Evolutionary conservation across 2,888 invertebrate genomes (phyloP).

Genomic region (Pomacea canaliculata): DNA sequence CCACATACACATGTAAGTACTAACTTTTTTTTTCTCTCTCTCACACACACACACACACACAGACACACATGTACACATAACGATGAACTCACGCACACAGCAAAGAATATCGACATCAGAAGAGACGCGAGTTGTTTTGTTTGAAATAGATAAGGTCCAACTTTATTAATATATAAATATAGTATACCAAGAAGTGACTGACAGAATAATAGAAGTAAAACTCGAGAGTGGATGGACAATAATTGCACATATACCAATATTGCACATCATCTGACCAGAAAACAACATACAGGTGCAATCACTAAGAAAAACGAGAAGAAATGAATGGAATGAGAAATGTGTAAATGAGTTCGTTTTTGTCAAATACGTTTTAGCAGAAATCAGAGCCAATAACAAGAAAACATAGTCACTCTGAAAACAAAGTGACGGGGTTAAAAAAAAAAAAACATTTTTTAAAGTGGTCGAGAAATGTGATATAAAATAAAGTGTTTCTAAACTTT

Average conservation of each 20-base stretch:
- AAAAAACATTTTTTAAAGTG: no score
- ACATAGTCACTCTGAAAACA: no score
- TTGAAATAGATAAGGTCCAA: constrained; percentile 11
- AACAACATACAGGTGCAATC: neutral
- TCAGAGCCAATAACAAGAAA: neutral
- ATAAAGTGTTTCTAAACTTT: no score
- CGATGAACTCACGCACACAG: no score
- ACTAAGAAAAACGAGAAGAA: neutral
- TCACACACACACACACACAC: neutral
- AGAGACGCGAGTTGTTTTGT: neutral
- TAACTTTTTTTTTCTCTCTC: no score
- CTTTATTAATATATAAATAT: constrained; percentile 15
- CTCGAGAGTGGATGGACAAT: neutral
- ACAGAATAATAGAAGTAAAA: neutral
- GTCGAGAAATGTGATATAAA: no score
- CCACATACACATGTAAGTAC: no score
- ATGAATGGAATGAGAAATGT: neutral
- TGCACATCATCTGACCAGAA: constrained; percentile 9
- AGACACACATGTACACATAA: neutral
- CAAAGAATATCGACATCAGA: no score
- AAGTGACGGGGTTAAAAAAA: no score
- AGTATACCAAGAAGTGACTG: constrained; percentile 1
- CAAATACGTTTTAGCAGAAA: neutral
- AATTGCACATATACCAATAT: constrained; percentile 10
- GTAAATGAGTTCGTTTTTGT: neutral